Base-by-base conservation (phyloP, 2,888 invertebrate genomes). In the Pyralis farinalis region DNA sequence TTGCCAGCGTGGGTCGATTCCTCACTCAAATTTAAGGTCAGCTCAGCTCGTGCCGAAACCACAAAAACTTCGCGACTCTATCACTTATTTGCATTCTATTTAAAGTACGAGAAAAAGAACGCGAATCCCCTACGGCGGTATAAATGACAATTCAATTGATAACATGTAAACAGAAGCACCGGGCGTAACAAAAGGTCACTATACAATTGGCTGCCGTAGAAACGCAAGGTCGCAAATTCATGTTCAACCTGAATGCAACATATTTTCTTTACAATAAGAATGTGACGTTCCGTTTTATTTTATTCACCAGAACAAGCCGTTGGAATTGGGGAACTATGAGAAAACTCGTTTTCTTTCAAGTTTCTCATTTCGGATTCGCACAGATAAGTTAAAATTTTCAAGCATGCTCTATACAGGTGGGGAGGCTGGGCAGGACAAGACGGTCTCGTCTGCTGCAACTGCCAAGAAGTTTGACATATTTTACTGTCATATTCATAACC, bases 111-210 rank as follows among this genome's bases (percentile, higher is more conserved):
- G 2, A 4, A 16, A 16, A 16, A 2, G 3, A 16, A 16, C 52
- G 55, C 51, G 46, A 48, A 49, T 49, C 53, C 22, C 55, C 36
- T 57, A 49, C 47, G 45, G 51, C 16, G 4, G 16, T 16, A 16
- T 55, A 54, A 66, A 63, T 59, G 61, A 47, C 22, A 55, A 51
- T 49, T 53, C 58, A 53, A 53, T 54, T 55, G 54, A 56, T 55
- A 63, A 68, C 53, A 73, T 75, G 82, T 83, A 85, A 85, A 83
- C 80, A 78, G 60, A 79, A 70, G 68, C 71, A 75, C 79, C 82
- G 79, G 80, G 63, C 65, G 68, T 73, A 70, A 76, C 67, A 70
- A 75, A 53, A 67, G 58, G 66, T 56, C 55, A 64, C 63, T 63
- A 63, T 65, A 62, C 59, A 50, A 71, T 63, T 59, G 61, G 55